Base-by-base conservation (phyloP, 1,140 invertebrate species). In the Drosophila hydei region DNA sequence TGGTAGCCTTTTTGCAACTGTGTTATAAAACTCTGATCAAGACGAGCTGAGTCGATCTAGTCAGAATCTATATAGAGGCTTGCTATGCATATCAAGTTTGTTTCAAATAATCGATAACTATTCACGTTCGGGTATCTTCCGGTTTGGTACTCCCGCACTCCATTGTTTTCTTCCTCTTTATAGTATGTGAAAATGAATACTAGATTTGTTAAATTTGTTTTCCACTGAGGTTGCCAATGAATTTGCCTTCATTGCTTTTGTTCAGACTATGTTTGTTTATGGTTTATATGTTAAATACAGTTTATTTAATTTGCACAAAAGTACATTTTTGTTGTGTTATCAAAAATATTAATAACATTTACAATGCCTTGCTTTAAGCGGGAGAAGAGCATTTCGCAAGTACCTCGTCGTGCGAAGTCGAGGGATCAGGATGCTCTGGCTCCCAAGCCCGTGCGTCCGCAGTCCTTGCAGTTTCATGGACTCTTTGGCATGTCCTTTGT, bases 371-470 rank as follows among this genome's bases (percentile, higher is more conserved):
- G 83, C 48, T 70, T 69, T 21, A 47, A 59, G 19, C 75, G 78
- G 6, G 75, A 88, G 36, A 78, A 59, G 23, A 73, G 64, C 3
- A 38, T 79, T 19, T 48, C 65, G 16, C 47, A 21, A 1, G 23
- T 36, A 1, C 42, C 65, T 8, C 56, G 55, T 3, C 65, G 59
- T 2, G 64, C 76, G 5, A 81, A 61, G 42, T 47, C 59, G 6
- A 58, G 36, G 2, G 84, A 88, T 36, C 61, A 55, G 19, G 75
- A 87, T 69, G 61, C 65, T 7, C 47, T 84, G 54, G 76, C 81
- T 1, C 89, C 89, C 0, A 90, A 75, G 42, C 89, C 89, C 7
- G 90, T 91, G 47, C 90, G 83, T 77, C 90, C 90, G 4, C 74
- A 76, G 0, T 68, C 90, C 4, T 25, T 90, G 30, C 62, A 72